Base-by-base conservation (phyloP, 2,797 vertebrate species). In the Epinephelus awoara region DNA sequence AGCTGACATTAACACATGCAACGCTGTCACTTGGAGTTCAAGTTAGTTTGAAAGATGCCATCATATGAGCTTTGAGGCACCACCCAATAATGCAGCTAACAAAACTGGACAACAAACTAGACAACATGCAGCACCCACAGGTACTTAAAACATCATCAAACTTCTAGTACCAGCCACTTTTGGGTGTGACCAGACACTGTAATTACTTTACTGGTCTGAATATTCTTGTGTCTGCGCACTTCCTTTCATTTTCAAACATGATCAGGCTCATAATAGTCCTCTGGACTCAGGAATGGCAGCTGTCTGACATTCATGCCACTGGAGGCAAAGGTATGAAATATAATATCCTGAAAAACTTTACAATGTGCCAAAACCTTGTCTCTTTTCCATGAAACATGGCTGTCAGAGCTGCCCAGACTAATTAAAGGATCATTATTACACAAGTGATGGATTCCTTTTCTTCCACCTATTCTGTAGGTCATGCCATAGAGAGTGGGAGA, bases 401-500 rank as follows among this genome's bases (percentile, higher is more conserved):
- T 23, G 52, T 62, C 64, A 46, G 50, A 69, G 68, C 56, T 19
- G 62, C 85, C 77, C 68, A 56, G 71, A 54, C 54, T 66, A 84
- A 84, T 84, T 55, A 69, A 57, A 27, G 68, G 72, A 75, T 83
- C 12, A 62, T 72, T 86, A 80, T 49, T 61, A 58, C 61, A 74
- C 29, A 65, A 78, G 68, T 80, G 84, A 89, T 80, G 49, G 80
- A 79, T 85, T 78, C 65, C 52, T 72, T 68, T 64, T 38, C 64
- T 40, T 69, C 54, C 34, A 67, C 76, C 69, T 72, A 54, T 46
- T 59, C 62, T 51, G 63, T 8, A 70, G 62, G 78, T 79, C 67
- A 67, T 0, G 29, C 62, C 40, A 44, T 2, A 27, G 69, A 70
- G 34, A 52, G 27, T 29, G 67, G 72, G 54, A 75, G 72, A 79